phyloP scores from a whole-genome alignment of 1,140 invertebrate species.

The Potamilus streckersoni region DNA sequence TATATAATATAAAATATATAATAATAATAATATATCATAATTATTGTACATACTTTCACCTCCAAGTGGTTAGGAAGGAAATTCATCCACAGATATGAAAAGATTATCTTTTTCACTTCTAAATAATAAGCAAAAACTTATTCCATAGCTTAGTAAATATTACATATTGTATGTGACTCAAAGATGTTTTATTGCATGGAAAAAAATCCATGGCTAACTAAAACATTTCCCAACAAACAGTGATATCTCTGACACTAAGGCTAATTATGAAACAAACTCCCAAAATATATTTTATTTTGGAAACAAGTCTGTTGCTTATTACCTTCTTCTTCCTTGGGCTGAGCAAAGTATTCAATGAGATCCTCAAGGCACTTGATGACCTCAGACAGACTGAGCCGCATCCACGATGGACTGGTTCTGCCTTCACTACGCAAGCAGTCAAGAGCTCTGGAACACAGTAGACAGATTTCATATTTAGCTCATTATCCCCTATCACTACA shows the following conservation, averaged over 20 bases:
- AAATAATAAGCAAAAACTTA: too few species aligned
- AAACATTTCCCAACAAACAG: not conserved
- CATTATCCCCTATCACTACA: conserved; percentile 1
- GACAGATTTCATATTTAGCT: not conserved
- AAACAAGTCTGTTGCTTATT: conserved; percentile 44
- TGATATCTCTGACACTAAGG: not conserved
- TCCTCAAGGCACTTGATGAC: conserved; percentile 99
- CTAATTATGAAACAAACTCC: not conserved
- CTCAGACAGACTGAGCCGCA: conserved; percentile 90
- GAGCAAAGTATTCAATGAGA: conserved; percentile 99
- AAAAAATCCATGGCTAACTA: not conserved
- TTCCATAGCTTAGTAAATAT: too few species aligned
- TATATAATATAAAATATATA: too few species aligned
- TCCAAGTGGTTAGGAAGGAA: too few species aligned
- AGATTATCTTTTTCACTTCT: too few species aligned
- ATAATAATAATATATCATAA: too few species aligned
- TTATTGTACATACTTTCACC: too few species aligned
- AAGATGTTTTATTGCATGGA: not conserved
- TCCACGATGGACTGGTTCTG: conserved; percentile 74
- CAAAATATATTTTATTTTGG: too few species aligned
- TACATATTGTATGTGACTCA: too few species aligned
- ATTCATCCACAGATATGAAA: too few species aligned
- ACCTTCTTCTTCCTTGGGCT: conserved; percentile 98
- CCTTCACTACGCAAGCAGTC: conserved; percentile 87
- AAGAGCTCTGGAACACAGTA: conserved; percentile 80